Base-by-base conservation (phyloP, 2,888 invertebrate genomes). In the Brachyopa scutellaris region DNA sequence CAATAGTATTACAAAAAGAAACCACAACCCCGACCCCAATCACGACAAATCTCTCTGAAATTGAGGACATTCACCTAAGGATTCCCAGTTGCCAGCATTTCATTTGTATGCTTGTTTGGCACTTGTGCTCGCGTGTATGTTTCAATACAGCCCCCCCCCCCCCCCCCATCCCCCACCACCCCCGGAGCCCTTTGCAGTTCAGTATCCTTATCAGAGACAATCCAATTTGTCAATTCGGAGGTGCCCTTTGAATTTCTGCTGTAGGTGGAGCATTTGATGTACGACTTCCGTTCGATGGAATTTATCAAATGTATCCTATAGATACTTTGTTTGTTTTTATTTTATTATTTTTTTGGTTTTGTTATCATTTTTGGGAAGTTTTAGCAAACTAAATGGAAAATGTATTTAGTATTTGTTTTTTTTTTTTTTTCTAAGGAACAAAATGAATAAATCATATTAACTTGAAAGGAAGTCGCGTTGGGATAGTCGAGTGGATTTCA, bases 51-150 rank as follows among this genome's bases (percentile, higher is more conserved):
- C 69, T 57, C 47, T 57, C 47, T 5, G 26, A 57, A 47, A 36
- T 36, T 57, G 47, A 11, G 69, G 47, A 29, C 29, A 36, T 69
- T 69, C 57, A 69, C 69, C 69, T 69, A 55, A 13, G 47, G 36
- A 47, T 47, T 47, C 47, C 38, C 57, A 53, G 57, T 69, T 38
- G 69, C 49, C 13, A 69, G n/a, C 59, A 69, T 69, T 59, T 69
- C 69, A 69, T 69, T 47, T 59, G 69, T 26, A n/a, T n/a, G n/a
- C n/a, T n/a, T n/a, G n/a, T 47, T 57, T 69, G 57, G 57, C 69
- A 69, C 57, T 57, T 45, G 45, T 49, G 69, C 38, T 69, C 15
- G 69, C 69, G 57, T 69, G 69, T 69, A 47, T 57, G 45, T 57
- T 45, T 19, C 26, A 17, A 19, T 11, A 11, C 7, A 36, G 9